These are phyloP conservation scores for Pseudorhombus dupliciocellatus DNA, from an alignment of 2,113 vertebrate genomes.

Conservation along the genomic window DNA sequence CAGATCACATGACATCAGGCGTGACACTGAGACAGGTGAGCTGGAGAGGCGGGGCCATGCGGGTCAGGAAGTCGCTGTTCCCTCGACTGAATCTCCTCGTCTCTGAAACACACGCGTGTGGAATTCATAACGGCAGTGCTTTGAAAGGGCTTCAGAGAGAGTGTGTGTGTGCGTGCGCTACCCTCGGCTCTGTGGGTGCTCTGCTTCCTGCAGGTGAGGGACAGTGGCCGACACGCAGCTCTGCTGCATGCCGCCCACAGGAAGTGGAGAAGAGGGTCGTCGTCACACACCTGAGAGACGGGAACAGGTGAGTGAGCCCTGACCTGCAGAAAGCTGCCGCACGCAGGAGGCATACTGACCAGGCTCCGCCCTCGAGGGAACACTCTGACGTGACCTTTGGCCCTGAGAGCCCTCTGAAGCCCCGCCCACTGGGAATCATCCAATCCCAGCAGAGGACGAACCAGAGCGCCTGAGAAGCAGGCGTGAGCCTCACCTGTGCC, in stretches of 20 bases:
- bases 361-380: constrained; percentile 71
- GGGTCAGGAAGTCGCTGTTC: constrained; percentile 73
- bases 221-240: constrained; percentile 59
- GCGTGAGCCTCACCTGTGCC: constrained; percentile 85
- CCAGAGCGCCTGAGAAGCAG: constrained; percentile 75
- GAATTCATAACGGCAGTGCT: no score
- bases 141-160: no score
- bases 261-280: constrained; percentile 70
- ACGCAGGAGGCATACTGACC: constrained; percentile 62
- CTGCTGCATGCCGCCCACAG: constrained; percentile 72
- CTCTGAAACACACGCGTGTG: constrained; percentile 64
- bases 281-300: constrained; percentile 64
- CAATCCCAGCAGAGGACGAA: constrained; percentile 79
- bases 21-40: constrained; percentile 60
- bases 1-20: background rate
- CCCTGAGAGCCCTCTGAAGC: constrained; percentile 79
- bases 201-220: constrained; percentile 71
- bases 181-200: constrained; percentile 43
- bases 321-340: background rate
- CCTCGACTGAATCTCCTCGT: constrained; percentile 64
- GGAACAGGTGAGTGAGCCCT: background rate
- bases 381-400: constrained; percentile 79
- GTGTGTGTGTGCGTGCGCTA: constrained; percentile 37
- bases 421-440: constrained; percentile 82
- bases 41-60: constrained; percentile 60